Base-by-base conservation (phyloP, 2,113 vertebrate genomes). In the Arenaria interpres region DNA sequence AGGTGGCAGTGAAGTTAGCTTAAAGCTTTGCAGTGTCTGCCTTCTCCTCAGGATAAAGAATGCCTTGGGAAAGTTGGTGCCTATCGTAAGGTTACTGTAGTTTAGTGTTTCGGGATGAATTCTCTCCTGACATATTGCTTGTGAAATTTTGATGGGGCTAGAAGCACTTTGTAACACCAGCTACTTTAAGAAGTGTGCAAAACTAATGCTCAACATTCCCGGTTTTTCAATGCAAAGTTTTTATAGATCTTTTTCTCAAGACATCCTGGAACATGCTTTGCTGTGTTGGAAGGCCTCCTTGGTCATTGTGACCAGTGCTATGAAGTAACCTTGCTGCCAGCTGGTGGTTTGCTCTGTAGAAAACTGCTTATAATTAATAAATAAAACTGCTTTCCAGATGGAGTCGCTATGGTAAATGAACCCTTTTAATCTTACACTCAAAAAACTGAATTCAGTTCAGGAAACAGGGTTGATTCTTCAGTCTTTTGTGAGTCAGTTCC, bases 401-500 rank as follows among this genome's bases (percentile, higher is more conserved):
- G 71, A 48, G 60, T 92, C 77, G 33, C 53, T 64, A 1, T 57
- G 41, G 45, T 87, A 88, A 94, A 88, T 45, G 69, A 95, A 50
- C 41, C 8, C 45, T 76, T 87, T 73, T 57, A 82, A 89, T 76
- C n/a, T 81, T 68, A 57, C 20, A 37, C 62, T 92, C 32, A 35
- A n/a, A 69, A 64, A 92, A 72, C 60, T 72, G 39, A 90, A 91
- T 92, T 93, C 41, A 33, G 32, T 76, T 95, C n/a, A 76, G 41
- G 28, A 83, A 87, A 67, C 28, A 14, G 21, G 51, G 39, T 89
- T 91, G 74, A 69, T 92, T 87, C 73, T 62, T 91, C 66, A 85
- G 66, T 41, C 57, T 93, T 93, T 88, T 85, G 74, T 95, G 92
- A 95, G 84, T 92, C 85, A 78, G 24, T 90, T 95, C 43, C 86